A percentile compares a stretch with the other conserved stretches of the same genome.
These are phyloP conservation scores for Hydropsyche tenuis DNA, from an alignment of 1,140 invertebrate genomes.

Conservation along the genomic window DNA sequence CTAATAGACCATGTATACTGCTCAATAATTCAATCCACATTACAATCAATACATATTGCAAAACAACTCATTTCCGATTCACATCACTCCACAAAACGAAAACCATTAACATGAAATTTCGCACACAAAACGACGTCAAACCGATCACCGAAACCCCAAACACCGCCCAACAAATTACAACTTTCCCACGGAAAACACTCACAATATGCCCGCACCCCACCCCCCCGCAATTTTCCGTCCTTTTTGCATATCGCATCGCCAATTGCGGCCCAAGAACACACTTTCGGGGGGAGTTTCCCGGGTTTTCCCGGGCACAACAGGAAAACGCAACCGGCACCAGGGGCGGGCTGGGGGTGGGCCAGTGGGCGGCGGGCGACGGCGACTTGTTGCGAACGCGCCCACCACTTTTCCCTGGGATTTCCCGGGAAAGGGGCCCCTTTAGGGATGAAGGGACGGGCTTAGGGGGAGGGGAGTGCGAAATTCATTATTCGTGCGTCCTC, in stretches of 20 bases:
- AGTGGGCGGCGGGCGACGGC: slow-evolving; percentile 15
- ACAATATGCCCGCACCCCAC: too few relatives aligned
- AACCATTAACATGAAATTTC: too few relatives aligned
- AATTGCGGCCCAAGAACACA: background rate
- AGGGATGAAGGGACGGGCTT: background rate
- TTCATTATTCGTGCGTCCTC: slow-evolving; percentile 20
- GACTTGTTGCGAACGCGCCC: slow-evolving; percentile 12
- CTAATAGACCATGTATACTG: too few relatives aligned
- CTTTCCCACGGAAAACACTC: too few relatives aligned
- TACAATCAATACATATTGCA: too few relatives aligned
- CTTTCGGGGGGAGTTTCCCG: background rate
- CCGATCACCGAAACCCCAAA: too few relatives aligned
- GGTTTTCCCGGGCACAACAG: background rate
- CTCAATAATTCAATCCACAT: too few relatives aligned
- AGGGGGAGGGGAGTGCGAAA: background rate
- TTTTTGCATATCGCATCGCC: background rate
- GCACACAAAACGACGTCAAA: too few relatives aligned
- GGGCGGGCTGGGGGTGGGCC: background rate
- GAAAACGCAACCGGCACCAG: background rate
- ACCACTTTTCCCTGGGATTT: slow-evolving; percentile 3
- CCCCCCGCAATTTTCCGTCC: too few relatives aligned
- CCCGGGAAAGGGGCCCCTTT: background rate
- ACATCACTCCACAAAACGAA: too few relatives aligned
- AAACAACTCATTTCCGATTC: too few relatives aligned
- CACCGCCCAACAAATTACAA: too few relatives aligned